Percentiles rank a stretch among this genome's conserved stretches.
phyloP scores from a whole-genome alignment of 1,140 invertebrate genomes.

The Macrocentrus cingulum region DNA sequence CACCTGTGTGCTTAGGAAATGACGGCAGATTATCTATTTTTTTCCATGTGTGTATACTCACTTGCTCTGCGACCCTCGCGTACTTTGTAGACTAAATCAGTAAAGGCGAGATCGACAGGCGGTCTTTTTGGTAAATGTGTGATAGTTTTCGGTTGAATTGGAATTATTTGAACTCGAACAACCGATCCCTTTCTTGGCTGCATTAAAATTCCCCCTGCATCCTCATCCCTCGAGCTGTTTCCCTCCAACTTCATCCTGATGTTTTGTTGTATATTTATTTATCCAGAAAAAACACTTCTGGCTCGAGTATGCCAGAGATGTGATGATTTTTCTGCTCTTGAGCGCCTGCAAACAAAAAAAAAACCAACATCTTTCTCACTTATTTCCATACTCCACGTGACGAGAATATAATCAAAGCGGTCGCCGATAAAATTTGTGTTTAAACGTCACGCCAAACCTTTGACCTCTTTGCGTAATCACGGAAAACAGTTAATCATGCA shows the following conservation, averaged over 20 bases:
- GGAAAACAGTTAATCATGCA: too few relatives aligned
- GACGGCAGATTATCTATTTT: conserved; percentile 5
- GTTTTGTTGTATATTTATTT: conserved; percentile 5
- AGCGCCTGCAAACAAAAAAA: too few relatives aligned
- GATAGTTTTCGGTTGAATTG: conserved; percentile 73
- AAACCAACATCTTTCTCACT: too few relatives aligned
- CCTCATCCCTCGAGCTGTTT: conserved; percentile 48
- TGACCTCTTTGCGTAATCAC: too few relatives aligned
- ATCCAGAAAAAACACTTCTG: neutral
- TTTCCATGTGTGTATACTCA: conserved; percentile 61
- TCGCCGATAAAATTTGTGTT: too few relatives aligned
- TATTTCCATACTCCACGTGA: too few relatives aligned
- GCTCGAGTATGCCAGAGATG: neutral
- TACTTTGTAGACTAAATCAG: conserved; percentile 82
- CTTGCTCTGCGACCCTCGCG: conserved; percentile 76
- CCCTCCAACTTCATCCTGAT: conserved; percentile 52
- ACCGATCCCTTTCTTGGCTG: conserved; percentile 60
- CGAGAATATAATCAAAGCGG: too few relatives aligned
- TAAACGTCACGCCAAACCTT: too few relatives aligned
- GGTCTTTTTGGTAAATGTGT: conserved; percentile 82
- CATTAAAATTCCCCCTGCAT: conserved; percentile 50
- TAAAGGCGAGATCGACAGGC: conserved; percentile 85
- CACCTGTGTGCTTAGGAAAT: too few relatives aligned
- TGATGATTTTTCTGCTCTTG: too few relatives aligned
- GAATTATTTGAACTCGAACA: conserved; percentile 65